These are phyloP conservation scores for Hyperopisus bebe DNA, from an alignment of 2,113 vertebrate species.

Conservation along the genomic window DNA sequence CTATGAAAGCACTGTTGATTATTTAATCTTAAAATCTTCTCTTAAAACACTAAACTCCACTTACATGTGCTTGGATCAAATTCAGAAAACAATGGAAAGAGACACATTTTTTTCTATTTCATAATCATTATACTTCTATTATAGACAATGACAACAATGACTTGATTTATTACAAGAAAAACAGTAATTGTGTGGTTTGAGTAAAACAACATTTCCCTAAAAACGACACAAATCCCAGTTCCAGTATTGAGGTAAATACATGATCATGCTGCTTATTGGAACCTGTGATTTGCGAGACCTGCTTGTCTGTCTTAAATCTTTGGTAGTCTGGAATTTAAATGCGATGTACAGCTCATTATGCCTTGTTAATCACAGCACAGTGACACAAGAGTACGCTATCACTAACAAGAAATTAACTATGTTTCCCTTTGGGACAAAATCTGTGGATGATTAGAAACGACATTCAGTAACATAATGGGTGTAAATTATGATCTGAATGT, in stretches of 20 bases:
- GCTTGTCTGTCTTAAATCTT: neutral
- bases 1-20: neutral
- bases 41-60: neutral
- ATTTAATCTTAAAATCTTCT: neutral
- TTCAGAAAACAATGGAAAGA: neutral
- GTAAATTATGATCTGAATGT: constrained; percentile 35
- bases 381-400: constrained; percentile 28
- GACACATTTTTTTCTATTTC: neutral
- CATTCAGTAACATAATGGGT: constrained; percentile 30
- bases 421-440: constrained; percentile 18
- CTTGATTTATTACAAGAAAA: neutral
- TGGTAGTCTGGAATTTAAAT: neutral
- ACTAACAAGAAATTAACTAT: constrained; percentile 24
- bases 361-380: constrained; percentile 34
- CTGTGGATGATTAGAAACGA: constrained; percentile 33
- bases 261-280: neutral
- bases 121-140: neutral
- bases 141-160: neutral
- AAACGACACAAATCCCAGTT: neutral
- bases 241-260: neutral
- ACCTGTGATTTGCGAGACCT: neutral
- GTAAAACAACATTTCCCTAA: neutral
- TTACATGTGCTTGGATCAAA: neutral
- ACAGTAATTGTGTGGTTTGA: neutral
- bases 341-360: neutral